Evolutionary conservation across 2,888 invertebrate species (phyloP), one percentile per base, ranked within the genome.

Genomic region (Xestia ashworthii): DNA sequence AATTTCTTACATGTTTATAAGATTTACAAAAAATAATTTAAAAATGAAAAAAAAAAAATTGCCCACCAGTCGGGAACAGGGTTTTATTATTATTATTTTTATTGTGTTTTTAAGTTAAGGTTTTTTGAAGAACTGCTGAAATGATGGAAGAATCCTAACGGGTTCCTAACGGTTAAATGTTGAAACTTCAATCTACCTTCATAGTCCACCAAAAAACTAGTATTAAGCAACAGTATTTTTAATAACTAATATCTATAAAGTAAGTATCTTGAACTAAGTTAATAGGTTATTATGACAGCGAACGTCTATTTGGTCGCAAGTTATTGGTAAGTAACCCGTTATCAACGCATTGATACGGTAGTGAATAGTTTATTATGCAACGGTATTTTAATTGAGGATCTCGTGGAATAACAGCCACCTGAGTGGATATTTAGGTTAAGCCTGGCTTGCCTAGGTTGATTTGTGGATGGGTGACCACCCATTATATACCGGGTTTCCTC

Each of bases 321-420:
- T 66, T 76, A 78, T 79, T 71, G 58, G 48, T 38, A 60, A 25
- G 48, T 12, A 19, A 46, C 84, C 76, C 75, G 86, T 87, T 84
- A 78, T 44, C n/a, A 58, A 66, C 32, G 32, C 55, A 72, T 65
- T 16, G 16, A 1, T 48, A 44, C 48, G 60, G 74, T 44, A 55
- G 72, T 74, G 76, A 82, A 87, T 87, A 81, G 72, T 70, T 82
- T 74, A 82, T 71, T 76, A 74, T 38, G 3, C 77, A 87, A 87
- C 87, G 77, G 86, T 84, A 22, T 8, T 62, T 71, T 11, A 16
- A 50, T 32, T 3, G 25, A 58, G 25, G 14, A 58, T 12, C 25
- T 58, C 14, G 2, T 58, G 58, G 14, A 58, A 14, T 25, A 58
- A 25, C 5, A 58, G 14, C 1, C 25, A 0, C 5, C 12, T 1